phyloP scores from a whole-genome alignment of 2,888 invertebrate genomes.

The Thymelicus lineola region DNA sequence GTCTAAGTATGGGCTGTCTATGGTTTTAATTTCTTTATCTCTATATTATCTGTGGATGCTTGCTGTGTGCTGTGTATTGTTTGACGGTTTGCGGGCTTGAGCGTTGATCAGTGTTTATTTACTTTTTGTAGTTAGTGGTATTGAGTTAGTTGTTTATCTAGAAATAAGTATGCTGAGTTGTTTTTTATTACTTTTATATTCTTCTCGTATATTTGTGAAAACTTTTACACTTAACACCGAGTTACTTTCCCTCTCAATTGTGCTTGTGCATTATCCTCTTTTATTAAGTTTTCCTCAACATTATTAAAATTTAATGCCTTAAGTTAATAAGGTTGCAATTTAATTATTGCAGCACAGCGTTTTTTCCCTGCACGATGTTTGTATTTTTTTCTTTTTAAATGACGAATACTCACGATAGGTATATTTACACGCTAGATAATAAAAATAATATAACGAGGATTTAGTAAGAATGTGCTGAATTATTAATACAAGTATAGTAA shows the following conservation, averaged over 20 bases:
- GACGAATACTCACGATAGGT: background rate
- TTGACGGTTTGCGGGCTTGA: slow-evolving; percentile 4
- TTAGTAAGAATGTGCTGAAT: no score
- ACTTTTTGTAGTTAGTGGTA: background rate
- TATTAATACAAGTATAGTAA: no score
- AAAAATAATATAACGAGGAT: no score
- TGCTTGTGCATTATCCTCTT: no score
- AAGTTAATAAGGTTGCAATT: no score
- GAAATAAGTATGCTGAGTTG: background rate
- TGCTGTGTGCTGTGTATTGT: background rate
- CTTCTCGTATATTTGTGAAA: no score
- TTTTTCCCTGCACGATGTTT: background rate
- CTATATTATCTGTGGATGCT: background rate
- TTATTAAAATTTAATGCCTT: no score
- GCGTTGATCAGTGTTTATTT: background rate
- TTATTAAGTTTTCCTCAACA: no score
- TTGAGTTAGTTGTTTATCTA: background rate
- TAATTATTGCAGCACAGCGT: background rate
- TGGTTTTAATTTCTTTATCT: background rate
- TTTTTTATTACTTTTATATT: no score
- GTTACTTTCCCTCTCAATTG: no score
- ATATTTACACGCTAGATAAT: background rate
- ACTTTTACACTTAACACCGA: no score
- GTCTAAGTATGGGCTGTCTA: background rate
- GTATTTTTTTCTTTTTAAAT: background rate